Evolutionary conservation across 2,113 vertebrate species (phyloP).

Genomic region (Paedocypris sp.): DNA sequence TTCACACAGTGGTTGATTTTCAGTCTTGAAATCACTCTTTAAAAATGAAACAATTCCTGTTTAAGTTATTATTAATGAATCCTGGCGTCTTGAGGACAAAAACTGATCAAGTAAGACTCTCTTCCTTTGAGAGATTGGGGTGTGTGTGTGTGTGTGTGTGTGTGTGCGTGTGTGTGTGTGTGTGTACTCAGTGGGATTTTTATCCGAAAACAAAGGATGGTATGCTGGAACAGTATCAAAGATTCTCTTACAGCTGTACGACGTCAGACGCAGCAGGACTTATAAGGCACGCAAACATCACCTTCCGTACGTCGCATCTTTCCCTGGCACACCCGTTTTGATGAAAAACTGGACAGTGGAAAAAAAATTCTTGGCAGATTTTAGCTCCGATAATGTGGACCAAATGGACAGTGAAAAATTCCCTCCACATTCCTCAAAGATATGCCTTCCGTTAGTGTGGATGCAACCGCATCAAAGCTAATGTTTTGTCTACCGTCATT

Average conservation of each 20-base stretch:
- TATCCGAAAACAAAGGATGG: slow-evolving; percentile 16
- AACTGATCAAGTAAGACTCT: too few species aligned
- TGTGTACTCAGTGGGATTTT: not conserved
- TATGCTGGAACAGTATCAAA: slow-evolving; percentile 11
- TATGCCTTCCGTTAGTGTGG: too few species aligned
- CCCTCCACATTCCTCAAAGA: too few species aligned
- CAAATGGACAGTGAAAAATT: not conserved
- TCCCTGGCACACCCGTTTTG: not conserved
- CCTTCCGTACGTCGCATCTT: slow-evolving; percentile 7
- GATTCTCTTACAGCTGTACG: slow-evolving; percentile 17
- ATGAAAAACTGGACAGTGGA: not conserved
- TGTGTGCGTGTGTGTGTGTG: not conserved
- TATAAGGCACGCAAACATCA: slow-evolving; percentile 19
- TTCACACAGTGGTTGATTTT: too few species aligned
- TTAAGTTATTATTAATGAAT: too few species aligned
- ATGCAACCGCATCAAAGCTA: not conserved
- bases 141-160: not conserved
- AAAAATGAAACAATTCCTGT: too few species aligned
- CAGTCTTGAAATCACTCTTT: too few species aligned
- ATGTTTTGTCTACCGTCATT: not conserved
- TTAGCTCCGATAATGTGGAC: not conserved
- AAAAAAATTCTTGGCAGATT: not conserved
- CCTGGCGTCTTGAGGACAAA: too few species aligned
- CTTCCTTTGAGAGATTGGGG: not conserved
- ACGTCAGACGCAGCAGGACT: slow-evolving; percentile 13